These are phyloP conservation scores for Chrysolina oricalcia DNA, from an alignment of 2,888 invertebrate genomes.

Conservation along the genomic window DNA sequence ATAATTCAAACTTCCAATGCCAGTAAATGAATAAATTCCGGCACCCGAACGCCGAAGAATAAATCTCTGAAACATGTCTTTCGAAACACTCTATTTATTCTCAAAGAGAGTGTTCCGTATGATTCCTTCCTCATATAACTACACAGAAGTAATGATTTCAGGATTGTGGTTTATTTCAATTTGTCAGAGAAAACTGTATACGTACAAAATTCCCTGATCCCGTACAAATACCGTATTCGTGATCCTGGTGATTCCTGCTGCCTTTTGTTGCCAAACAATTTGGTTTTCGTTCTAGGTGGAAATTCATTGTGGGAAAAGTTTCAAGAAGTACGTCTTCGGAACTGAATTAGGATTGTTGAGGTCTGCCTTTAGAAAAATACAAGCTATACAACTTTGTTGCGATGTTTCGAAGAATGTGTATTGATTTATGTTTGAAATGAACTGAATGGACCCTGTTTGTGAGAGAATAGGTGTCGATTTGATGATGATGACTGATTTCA, in stretches of 20 bases:
- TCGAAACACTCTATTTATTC: no score
- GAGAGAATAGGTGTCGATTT: no score
- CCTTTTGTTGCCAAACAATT: constrained; percentile 13
- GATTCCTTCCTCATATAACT: not conserved
- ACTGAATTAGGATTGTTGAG: constrained; percentile 27
- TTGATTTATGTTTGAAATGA: not conserved
- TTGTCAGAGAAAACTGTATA: constrained; percentile 1
- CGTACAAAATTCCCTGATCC: constrained; percentile 3
- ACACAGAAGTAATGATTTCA: not conserved
- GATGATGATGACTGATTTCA: no score
- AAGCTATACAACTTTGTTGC: not conserved
- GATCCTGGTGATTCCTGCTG: constrained; percentile 10
- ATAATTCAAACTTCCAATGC: no score
- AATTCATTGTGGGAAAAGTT: constrained; percentile 35
- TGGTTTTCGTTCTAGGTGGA: constrained; percentile 12
- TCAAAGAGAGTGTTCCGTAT: not conserved
- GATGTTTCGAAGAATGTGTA: not conserved
- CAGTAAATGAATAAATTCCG: no score
- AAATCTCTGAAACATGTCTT: no score
- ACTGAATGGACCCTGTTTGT: no score
- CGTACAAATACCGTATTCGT: constrained; percentile 6
- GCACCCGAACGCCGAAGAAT: no score
- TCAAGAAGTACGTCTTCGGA: constrained; percentile 18
- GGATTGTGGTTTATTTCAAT: constrained; percentile 14
- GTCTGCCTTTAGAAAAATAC: not conserved